Base-by-base conservation (phyloP, 2,797 vertebrate species). In the Fistularia commersonii region DNA sequence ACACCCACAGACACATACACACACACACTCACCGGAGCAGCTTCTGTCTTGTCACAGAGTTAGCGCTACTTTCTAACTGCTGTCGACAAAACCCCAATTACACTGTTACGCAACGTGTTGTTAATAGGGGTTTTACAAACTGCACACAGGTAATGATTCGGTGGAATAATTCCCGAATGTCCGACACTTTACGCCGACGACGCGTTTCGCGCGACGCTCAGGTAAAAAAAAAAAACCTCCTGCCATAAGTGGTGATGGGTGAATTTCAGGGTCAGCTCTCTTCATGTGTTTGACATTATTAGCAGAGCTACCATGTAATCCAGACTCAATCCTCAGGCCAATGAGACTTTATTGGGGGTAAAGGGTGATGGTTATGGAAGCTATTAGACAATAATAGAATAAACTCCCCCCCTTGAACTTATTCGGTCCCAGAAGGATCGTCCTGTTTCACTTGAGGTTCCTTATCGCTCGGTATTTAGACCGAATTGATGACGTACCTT, bases 371-470 rank as follows among this genome's bases (percentile, higher is more conserved):
- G 80, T 76, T 84, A 80, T 87, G 87, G 81, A 87, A 89, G 77
- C 84, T 81, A 87, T 89, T 87, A 89, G 79, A 84, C 80, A 88
- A 86, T 88, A 88, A 86, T 86, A 65, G 73, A 84, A 85, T 87
- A 83, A 85, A 86, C 76, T 80, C 44, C 52, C 39, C 66, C 68
- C 58, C 66, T 72, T 77, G 64, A 74, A 80, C 54, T 63, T 75
- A 58, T 81, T 65, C 11, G 15, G 58, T 75, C 80, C 69, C 76
- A 40, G 43, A 71, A 82, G 78, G 64, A 77, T 70, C 60, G 61
- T 68, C 37, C 39, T 56, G 39, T 59, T 54, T 35, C 51, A 60
- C 67, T n/a, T 35, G 13, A 69, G 54, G 57, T 65, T 72, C 46
- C 69, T 79, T 76, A 80, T 82, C 73, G 8, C 38, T 53, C 14